These are phyloP conservation scores for Plecotus auritus DNA, from an alignment of 2,113 vertebrate species.

Conservation along the genomic window DNA sequence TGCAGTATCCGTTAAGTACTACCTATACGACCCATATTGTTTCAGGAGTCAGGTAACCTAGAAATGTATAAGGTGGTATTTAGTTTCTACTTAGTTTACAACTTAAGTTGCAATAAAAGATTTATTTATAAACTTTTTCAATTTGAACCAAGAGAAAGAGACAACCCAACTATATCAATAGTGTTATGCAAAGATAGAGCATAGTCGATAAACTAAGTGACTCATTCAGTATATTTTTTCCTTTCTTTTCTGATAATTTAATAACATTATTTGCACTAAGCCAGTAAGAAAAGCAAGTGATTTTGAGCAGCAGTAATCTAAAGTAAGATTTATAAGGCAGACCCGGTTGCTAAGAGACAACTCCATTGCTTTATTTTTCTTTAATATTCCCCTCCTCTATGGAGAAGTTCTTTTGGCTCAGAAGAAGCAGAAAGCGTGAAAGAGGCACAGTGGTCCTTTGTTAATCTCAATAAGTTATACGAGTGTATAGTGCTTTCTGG, in stretches of 20 bases:
- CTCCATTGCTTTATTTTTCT: slow-evolving; percentile 65
- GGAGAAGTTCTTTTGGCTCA: slow-evolving; percentile 63
- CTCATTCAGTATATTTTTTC: slow-evolving; percentile 45
- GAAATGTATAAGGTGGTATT: background rate
- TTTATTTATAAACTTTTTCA: background rate
- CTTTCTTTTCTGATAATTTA: slow-evolving; percentile 57
- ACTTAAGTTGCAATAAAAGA: slow-evolving; percentile 24
- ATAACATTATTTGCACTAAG: slow-evolving; percentile 62
- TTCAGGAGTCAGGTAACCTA: background rate
- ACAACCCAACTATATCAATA: background rate
- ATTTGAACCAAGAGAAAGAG: slow-evolving; percentile 33
- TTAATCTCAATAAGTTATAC: slow-evolving; percentile 57
- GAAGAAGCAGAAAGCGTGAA: slow-evolving; percentile 61
- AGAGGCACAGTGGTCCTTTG: slow-evolving; percentile 64
- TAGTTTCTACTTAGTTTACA: slow-evolving; percentile 38
- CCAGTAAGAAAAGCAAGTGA: slow-evolving; percentile 59
- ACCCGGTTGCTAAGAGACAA: slow-evolving; percentile 72
- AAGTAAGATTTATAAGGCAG: slow-evolving; percentile 68
- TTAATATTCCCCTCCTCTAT: slow-evolving; percentile 66
- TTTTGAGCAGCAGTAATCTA: slow-evolving; percentile 56
- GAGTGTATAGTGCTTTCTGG: slow-evolving; percentile 37
- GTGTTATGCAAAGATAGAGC: slow-evolving; percentile 13
- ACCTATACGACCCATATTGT: background rate
- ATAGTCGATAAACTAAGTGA: background rate
- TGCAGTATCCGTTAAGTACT: background rate